Evolutionary conservation across 2,888 invertebrate species (phyloP).

Genomic region (Diaphora mendica): DNA sequence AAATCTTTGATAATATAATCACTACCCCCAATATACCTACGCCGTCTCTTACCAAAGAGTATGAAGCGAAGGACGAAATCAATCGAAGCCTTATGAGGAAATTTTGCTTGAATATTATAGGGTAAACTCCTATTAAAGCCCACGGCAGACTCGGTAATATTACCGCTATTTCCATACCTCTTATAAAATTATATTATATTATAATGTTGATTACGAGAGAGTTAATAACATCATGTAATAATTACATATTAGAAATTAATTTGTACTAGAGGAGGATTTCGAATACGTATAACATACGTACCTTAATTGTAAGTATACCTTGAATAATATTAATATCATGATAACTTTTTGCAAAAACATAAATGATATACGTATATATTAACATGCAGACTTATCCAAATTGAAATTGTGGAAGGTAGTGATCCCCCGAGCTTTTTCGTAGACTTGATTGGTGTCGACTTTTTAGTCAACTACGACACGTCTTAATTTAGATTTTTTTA

Average conservation of each 20-base stretch:
- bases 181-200: not conserved
- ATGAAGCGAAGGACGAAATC: not conserved
- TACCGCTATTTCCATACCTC: not conserved
- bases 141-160: not conserved
- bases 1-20: not conserved
- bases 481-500: no score
- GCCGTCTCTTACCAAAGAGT: not conserved
- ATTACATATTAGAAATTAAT: not conserved
- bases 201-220: not conserved
- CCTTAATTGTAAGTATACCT: not conserved
- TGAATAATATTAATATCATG: not conserved
- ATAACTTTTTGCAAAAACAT: not conserved
- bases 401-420: not conserved
- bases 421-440: no score
- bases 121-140: not conserved
- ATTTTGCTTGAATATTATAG: not conserved
- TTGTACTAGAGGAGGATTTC: not conserved
- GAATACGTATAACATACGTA: not conserved
- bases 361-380: not conserved
- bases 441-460: no score
- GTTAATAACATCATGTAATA: not conserved
- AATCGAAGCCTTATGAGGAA: not conserved
- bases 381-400: not conserved
- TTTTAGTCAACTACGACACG: no score
- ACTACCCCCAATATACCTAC: not conserved